phyloP scores from a whole-genome alignment of 2,888 invertebrate species.

The Crematogaster levior region DNA sequence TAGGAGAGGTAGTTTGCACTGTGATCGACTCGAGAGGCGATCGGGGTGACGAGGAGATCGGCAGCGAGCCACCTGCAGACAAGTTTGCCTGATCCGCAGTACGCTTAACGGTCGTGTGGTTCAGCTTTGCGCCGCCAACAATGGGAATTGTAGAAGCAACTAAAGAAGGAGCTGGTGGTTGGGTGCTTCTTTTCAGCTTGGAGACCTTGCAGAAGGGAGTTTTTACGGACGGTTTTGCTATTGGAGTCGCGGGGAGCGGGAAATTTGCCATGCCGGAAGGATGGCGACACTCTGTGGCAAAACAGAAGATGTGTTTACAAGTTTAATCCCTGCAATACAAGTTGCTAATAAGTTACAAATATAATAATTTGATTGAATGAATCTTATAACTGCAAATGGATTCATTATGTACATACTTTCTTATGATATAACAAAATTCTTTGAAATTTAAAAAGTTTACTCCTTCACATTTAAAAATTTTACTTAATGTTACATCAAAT shows the following conservation, averaged over 20 bases:
- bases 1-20: slow-evolving; percentile 70
- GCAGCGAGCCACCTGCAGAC: slow-evolving; percentile 65
- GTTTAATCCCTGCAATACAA: slow-evolving; percentile 34
- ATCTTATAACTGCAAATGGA: not conserved
- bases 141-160: slow-evolving; percentile 61
- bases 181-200: slow-evolving; percentile 81
- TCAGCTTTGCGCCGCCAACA: slow-evolving; percentile 69
- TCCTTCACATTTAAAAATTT: not conserved
- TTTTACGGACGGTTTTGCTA: slow-evolving; percentile 80
- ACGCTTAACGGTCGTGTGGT: slow-evolving; percentile 80
- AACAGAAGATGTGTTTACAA: slow-evolving; percentile 51
- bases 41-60: slow-evolving; percentile 79
- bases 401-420: not conserved
- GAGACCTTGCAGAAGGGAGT: slow-evolving; percentile 84
- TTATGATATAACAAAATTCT: not conserved
- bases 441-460: no score
- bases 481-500: not conserved
- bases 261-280: slow-evolving; percentile 81
- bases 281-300: slow-evolving; percentile 82
- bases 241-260: slow-evolving; percentile 81
- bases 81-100: slow-evolving; percentile 73
- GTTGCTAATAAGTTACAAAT: not conserved
- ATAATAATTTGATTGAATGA: not conserved
- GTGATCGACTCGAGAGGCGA: slow-evolving; percentile 81
- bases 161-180: slow-evolving; percentile 40